Evolutionary conservation across 64 coral and sea anemone species (phyloP).

Genomic region (Dendrophyllia cribrosa): DNA sequence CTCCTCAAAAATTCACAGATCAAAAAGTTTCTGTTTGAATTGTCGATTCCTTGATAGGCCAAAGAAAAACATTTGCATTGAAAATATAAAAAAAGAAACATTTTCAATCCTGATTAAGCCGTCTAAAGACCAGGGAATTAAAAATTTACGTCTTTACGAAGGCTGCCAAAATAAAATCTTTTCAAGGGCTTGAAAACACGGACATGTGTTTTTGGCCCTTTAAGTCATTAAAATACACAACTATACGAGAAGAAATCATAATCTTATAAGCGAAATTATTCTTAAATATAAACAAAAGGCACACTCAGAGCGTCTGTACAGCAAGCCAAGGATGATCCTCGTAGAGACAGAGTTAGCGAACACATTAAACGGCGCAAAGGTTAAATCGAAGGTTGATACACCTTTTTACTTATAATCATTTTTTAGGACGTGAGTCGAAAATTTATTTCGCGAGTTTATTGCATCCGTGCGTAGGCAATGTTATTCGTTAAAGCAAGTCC

Average conservation of each 20-base stretch:
- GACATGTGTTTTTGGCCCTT: neutral
- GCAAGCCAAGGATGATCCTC: too few species aligned
- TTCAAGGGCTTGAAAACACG: neutral
- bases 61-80: neutral
- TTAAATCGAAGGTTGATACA: too few species aligned
- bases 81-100: neutral
- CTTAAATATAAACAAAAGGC: too few species aligned
- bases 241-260: too few species aligned
- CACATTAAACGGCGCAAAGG: too few species aligned
- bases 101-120: constrained; percentile 22
- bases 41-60: neutral
- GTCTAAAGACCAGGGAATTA: neutral
- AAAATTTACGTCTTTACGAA: neutral
- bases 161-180: neutral
- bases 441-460: neutral
- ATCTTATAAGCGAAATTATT: neutral
- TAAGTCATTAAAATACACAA: neutral
- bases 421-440: neutral
- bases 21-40: neutral
- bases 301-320: too few species aligned
- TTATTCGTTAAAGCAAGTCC: neutral
- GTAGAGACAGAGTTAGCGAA: too few species aligned
- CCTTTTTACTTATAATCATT: neutral
- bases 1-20: neutral
- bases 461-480: neutral